Percentiles rank a stretch among this genome's conserved stretches.
Evolutionary conservation across 2,888 invertebrate species (phyloP).

Genomic region (Neelides folsomi): DNA sequence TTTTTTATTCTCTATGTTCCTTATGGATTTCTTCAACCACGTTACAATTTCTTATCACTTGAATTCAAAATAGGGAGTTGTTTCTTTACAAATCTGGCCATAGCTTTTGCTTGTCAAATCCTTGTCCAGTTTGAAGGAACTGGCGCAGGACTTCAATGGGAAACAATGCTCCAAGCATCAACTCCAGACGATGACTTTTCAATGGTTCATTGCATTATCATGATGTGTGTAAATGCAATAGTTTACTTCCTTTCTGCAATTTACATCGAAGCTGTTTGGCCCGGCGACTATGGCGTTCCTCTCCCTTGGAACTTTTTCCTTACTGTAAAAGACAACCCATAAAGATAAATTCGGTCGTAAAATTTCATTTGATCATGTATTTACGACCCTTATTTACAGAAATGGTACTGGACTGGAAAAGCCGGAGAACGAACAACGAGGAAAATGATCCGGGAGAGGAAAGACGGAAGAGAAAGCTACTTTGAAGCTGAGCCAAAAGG

Average conservation of each 20-base stretch:
- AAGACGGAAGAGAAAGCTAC: conserved; percentile 1
- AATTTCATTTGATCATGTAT: too few species aligned
- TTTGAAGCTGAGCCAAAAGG: conserved; percentile 39
- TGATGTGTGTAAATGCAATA: conserved; percentile 55
- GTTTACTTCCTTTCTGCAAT: conserved; percentile 63
- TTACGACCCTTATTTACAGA: conserved; percentile 23
- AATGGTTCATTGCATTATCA: conserved; percentile 56
- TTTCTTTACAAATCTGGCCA: conserved; percentile 37
- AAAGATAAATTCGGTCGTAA: too few species aligned
- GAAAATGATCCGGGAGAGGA: not conserved
- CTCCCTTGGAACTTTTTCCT: conserved; percentile 69
- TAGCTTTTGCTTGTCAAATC: conserved; percentile 64
- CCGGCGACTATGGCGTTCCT: conserved; percentile 76
- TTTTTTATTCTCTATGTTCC: conserved; percentile 66
- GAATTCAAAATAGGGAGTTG: conserved; percentile 11
- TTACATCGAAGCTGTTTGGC: conserved; percentile 73
- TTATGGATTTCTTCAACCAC: conserved; percentile 51
- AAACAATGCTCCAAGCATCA: conserved; percentile 48
- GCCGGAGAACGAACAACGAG: not conserved
- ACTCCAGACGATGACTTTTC: conserved; percentile 55
- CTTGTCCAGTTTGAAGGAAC: conserved; percentile 57
- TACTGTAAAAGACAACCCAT: conserved; percentile 35
- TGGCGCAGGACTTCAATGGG: conserved; percentile 48
- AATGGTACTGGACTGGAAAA: conserved; percentile 35
- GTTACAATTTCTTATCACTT: conserved; percentile 41